Base-by-base conservation (phyloP, 1,140 invertebrate species). In the Bombus soroeensis region DNA sequence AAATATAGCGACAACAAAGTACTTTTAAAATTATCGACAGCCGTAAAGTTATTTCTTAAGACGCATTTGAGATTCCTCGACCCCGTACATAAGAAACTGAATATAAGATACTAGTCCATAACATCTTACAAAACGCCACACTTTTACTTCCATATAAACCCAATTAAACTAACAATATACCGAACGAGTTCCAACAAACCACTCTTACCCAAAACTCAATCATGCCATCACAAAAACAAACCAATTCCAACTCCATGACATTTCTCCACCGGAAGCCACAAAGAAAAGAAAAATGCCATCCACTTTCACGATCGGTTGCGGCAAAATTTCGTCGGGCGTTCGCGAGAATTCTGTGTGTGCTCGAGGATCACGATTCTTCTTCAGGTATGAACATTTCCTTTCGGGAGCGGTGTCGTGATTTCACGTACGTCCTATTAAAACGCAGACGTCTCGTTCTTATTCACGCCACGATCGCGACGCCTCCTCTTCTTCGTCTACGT, bases 401-500 rank as follows among this genome's bases (percentile, higher is more conserved):
- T 66, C 43, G 66, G 62, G 43, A 53, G 18, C 43, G 18, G 28
- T 34, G 18, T 59, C 57, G 57, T 84, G 70, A 87, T 87, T 89
- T 85, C 81, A 85, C 74, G 85, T 13, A 25, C 62, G 57, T 15
- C 37, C 57, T 28, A 41, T 77, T 83, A 66, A 78, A 88, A 72
- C 83, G 41, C 18, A 15, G 70, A 66, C 41, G 34, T 34, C 64
- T 83, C 64, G 62, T 86, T 91, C 73, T 84, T 86, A 89, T 92
- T 89, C 86, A 41, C 77, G 32, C 32, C 86, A 81, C 76, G 86
- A 77, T 41, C 82, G 76, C 79, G 47, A 86, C 83, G 85, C 81
- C 81, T 90, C 81, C 86, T 90, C 43, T 68, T 86, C n/a, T 9
- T 22, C 25, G 71, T 15, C n/a, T 62, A 81, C 83, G 86, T 92